Evolutionary conservation across 2,113 vertebrate species (phyloP), one percentile per base, ranked within the genome.

Genomic region (Cryptomyrus ogoouensis): DNA sequence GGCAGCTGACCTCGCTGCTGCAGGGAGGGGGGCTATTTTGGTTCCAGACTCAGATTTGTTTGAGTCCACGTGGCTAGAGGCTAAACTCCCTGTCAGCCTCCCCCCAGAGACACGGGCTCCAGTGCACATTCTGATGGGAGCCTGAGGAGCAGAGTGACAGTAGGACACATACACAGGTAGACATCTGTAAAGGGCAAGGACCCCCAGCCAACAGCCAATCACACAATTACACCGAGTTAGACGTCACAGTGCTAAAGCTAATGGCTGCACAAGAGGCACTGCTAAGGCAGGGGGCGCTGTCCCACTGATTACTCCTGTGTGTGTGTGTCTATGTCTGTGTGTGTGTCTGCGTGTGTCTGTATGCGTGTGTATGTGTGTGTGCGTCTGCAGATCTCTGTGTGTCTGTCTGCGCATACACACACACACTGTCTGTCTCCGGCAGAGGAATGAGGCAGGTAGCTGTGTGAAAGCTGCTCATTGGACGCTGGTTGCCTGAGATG

Each of bases 21-120:
- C 46, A 85, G 83, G 83, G 46, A 85, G 46, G 83, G 83, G 83
- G 83, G 83, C 83, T 85, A 85, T 85, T 85, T 50, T 85, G 83
- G 47, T 44, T 39, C 21, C 83, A 46, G 83, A 84, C 44, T 85
- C 19, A 85, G 46, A 85, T 85, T 46, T 85, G 83, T 49, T 85
- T 24, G 83, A 85, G 44, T 27, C 42, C 83, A 50, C 47, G 24
- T 19, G 83, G 44, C 46, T 85, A 44, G 42, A 85, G 83, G 24
- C 46, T 50, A 47, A 49, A 21, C 46, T 47, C 10, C 21, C 83
- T n/a, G 42, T 84, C 83, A 47, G 83, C 5, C 9, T 3, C 44
- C 83, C 83, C 44, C 46, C 83, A 12, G 83, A 47, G 46, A 85
- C 46, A 50, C 17, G 8, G 1, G 70, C 42, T 10, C 12, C 83